Conservation (phyloP, 2,797 vertebrate genomes). For the Brachyalestes nurse region DNA sequence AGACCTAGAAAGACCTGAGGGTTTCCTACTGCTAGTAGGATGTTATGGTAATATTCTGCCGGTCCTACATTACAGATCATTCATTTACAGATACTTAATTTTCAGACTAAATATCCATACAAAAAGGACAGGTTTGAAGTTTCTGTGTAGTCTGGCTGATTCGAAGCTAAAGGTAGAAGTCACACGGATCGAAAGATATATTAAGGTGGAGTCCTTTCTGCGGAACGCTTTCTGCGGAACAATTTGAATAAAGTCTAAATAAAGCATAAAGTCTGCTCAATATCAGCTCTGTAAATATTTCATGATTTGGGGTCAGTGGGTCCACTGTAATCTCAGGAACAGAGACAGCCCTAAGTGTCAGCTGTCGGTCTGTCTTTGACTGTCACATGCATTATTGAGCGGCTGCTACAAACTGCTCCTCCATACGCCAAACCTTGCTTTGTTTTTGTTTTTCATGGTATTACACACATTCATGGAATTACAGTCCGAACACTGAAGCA, state of each 20-base stretch:
- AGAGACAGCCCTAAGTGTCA: slow-evolving; percentile 68
- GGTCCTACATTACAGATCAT: neutral
- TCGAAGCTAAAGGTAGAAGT: slow-evolving; percentile 39
- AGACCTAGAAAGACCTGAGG: too few species aligned
- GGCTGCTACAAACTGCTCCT: slow-evolving; percentile 68
- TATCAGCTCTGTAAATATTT: slow-evolving; percentile 77
- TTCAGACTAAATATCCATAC: neutral
- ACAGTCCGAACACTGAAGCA: slow-evolving; percentile 60
- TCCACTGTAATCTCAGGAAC: slow-evolving; percentile 76
- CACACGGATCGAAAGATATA: slow-evolving; percentile 16
- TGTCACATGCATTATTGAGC: slow-evolving; percentile 78
- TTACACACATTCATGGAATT: slow-evolving; percentile 76
- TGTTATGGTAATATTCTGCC: neutral
- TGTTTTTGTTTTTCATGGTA: slow-evolving; percentile 67
- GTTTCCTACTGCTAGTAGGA: too few species aligned
- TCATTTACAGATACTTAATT: neutral
- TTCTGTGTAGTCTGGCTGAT: neutral
- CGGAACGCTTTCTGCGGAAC: slow-evolving; percentile 3
- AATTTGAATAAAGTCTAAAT: slow-evolving; percentile 67
- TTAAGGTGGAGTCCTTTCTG: slow-evolving; percentile 8
- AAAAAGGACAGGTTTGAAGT: neutral
- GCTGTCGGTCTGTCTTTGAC: slow-evolving; percentile 69
- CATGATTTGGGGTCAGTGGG: slow-evolving; percentile 78
- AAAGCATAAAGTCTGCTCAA: slow-evolving; percentile 76
- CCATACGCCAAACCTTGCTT: slow-evolving; percentile 58